Evolutionary conservation across 2,888 invertebrate species (phyloP), one percentile per base, ranked within the genome.

Genomic region (Eumerus sabulonum): DNA sequence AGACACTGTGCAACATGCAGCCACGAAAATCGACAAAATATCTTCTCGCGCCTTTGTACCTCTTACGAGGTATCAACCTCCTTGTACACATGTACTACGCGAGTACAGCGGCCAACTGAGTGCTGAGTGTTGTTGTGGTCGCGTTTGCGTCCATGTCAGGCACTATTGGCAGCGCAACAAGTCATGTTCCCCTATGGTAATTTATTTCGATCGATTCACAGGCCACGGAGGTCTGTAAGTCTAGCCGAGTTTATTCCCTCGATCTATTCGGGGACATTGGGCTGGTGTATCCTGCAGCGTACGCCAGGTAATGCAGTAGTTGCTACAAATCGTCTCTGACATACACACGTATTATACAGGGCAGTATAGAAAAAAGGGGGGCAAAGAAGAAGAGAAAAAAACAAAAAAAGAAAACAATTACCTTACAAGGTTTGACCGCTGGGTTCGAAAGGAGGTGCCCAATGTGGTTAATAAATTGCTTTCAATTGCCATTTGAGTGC

Each of bases 131-230:
- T 76, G 66, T 67, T 50, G 45, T 72, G 66, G 62, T 77, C 57
- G 73, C 68, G 73, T 73, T 79, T 59, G 77, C 63, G 62, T 77
- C 73, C 68, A 73, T 79, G 74, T 79, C 74, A 64, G 74, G 63
- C 68, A 79, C 74, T 59, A 79, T 64, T 79, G 79, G 79, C 60
- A 68, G 70, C 63, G 79, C 66, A 79, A 79, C 73, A 74, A 79
- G 79, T 74, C 73, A 70, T 79, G 79, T 74, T 60, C 64, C 60
- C 54, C 68, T 53, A 70, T 70, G 54, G 66, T 74, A 79, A 79
- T 79, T 79, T 79, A 79, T 79, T 74, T 62, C 18, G 50, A 79
- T 70, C 68, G 73, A 68, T 27, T 38, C 40, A 27, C 47, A 57
- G 63, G 60, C 59, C 19, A 42, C 45, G 67, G 59, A 72, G 67